A percentile compares a stretch with the other conserved stretches of the same genome.
phyloP scores from a whole-genome alignment of 2,113 vertebrate genomes.

The Elephas maximus region DNA sequence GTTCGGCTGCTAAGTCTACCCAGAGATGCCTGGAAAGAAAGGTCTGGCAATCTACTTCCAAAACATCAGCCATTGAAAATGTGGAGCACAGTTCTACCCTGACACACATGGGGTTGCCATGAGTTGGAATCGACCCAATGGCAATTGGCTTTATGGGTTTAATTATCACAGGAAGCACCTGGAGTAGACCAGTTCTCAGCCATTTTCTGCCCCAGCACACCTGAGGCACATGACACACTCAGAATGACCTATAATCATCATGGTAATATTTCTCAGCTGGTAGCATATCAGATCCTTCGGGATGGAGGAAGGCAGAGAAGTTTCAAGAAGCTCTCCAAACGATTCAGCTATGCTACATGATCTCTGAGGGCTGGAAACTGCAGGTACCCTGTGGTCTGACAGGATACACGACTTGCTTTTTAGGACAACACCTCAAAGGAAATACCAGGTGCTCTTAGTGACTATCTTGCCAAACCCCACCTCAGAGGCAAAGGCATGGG shows the following conservation, averaged over 20 bases:
- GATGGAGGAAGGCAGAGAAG: background rate
- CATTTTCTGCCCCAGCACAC: background rate
- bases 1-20: too few species aligned
- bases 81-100: too few species aligned
- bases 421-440: background rate
- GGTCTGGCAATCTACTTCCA: too few species aligned
- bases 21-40: too few species aligned
- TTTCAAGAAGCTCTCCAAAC: background rate
- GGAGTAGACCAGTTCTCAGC: background rate
- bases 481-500: background rate
- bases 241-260: background rate
- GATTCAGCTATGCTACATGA: background rate
- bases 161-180: background rate
- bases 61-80: too few species aligned
- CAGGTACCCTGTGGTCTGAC: background rate
- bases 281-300: background rate
- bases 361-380: background rate
- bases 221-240: background rate
- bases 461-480: background rate
- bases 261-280: fast-evolving
- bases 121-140: too few species aligned
- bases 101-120: too few species aligned
- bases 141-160: background rate
- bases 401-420: background rate
- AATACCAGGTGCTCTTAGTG: background rate